Evolutionary conservation across 1,140 invertebrate species (phyloP), one percentile per base, ranked within the genome.

Genomic region (Drosophila bifasciata): DNA sequence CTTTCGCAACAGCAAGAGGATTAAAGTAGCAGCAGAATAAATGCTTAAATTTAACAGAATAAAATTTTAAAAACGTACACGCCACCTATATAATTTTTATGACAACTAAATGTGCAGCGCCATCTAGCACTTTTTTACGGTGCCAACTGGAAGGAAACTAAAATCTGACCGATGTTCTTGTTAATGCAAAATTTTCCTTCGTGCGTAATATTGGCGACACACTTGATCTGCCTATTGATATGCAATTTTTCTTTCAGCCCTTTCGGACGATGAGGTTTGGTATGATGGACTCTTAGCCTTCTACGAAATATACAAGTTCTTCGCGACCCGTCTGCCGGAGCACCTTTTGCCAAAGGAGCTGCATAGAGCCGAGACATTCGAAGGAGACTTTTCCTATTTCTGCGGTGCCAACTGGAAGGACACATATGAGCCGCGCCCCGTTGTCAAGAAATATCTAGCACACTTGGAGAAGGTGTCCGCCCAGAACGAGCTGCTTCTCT

Each of bases 111-210:
- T n/a, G n/a, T n/a, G n/a, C n/a, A n/a, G n/a, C n/a, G n/a, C n/a
- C n/a, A n/a, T n/a, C n/a, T n/a, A n/a, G n/a, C n/a, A n/a, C n/a
- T n/a, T n/a, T n/a, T n/a, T n/a, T n/a, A n/a, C n/a, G n/a, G n/a
- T n/a, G n/a, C n/a, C n/a, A n/a, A n/a, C n/a, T n/a, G n/a, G n/a
- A n/a, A n/a, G n/a, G n/a, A n/a, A n/a, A n/a, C n/a, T n/a, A n/a
- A n/a, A 94, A 94, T 13, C 84, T 96, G 1, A 96, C 95, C 76
- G 96, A 97, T 93, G 93, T 95, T 5, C 90, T 97, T 23, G 94
- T 96, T 6, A 96, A 96, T 92, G 95, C 95, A 1, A 97, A 96
- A 91, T 93, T 97, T 74, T 95, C 95, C 17, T 93, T 97, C 72
- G 96, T 96, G 92, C 93, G 48, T 25, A 36, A 6, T 15, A 25